These are phyloP conservation scores for Yponomeuta plumbellus DNA, from an alignment of 2,888 invertebrate genomes.

Conservation along the genomic window DNA sequence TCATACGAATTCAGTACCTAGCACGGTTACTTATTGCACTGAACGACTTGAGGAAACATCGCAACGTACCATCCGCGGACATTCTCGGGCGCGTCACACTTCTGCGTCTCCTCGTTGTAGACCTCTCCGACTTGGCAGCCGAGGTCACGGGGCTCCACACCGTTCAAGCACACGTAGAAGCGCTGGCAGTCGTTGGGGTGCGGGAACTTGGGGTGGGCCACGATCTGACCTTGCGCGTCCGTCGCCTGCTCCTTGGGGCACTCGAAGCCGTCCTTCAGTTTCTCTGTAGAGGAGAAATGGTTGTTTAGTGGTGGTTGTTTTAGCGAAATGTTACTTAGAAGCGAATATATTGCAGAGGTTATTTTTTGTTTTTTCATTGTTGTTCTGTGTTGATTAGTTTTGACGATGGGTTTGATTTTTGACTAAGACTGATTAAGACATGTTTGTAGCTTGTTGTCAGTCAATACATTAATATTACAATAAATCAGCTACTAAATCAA, in stretches of 20 bases:
- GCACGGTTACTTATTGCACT: background rate
- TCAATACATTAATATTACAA: no score
- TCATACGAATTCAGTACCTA: no score
- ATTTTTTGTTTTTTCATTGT: no score
- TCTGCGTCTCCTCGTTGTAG: conserved; percentile 90
- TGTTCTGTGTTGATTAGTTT: no score
- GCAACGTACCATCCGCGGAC: conserved; percentile 88
- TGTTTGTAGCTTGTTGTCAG: no score
- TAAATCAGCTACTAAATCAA: no score
- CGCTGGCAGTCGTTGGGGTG: conserved; percentile 93
- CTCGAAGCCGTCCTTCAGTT: conserved; percentile 88
- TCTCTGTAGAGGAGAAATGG: conserved; percentile 69
- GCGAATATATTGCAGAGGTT: no score
- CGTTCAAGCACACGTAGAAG: conserved; percentile 93
- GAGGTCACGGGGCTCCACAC: conserved; percentile 89
- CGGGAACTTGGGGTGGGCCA: conserved; percentile 90
- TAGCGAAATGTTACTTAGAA: no score
- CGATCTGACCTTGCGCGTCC: conserved; percentile 81
- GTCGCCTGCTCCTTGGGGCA: conserved; percentile 84
- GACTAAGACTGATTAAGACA: no score
- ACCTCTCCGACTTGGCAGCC: conserved; percentile 92
- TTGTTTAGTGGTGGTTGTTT: background rate
- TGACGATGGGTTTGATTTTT: no score
- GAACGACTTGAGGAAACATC: conserved; percentile 35
- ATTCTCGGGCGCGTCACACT: conserved; percentile 93